These are phyloP conservation scores for Craseonycteris thonglongyai DNA, from an alignment of 2,113 vertebrate species.

Conservation along the genomic window DNA sequence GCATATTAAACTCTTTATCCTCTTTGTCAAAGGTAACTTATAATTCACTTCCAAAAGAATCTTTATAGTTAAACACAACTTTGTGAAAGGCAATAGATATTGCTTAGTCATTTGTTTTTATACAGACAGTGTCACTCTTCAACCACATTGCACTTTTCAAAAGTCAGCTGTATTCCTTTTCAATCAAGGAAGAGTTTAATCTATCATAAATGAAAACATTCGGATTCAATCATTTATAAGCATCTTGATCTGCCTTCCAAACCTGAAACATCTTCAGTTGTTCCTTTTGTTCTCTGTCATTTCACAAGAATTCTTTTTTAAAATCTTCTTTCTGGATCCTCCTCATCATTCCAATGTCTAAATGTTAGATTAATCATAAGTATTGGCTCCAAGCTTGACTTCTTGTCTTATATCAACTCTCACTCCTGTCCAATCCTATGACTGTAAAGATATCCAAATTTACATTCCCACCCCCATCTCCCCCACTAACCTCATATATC, in stretches of 20 bases:
- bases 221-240: neutral
- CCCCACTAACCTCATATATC: neutral
- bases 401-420: neutral
- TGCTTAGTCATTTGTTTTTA: neutral
- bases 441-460: neutral
- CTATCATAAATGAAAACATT: neutral
- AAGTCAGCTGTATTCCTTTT: neutral
- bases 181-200: neutral
- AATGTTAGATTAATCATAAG: neutral
- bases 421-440: too few species aligned
- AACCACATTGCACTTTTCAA: neutral
- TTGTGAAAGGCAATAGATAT: neutral
- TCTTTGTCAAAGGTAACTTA: conserved; percentile 4
- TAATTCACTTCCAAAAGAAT: neutral
- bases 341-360: neutral
- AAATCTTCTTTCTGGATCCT: neutral
- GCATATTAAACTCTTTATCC: neutral
- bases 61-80: neutral
- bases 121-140: neutral
- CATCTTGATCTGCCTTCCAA: neutral
- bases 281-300: neutral
- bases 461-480: neutral
- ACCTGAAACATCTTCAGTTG: neutral
- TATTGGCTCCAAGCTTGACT: neutral
- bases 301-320: neutral